phyloP scores from a whole-genome alignment of 2,797 vertebrate species.

The Spondyliosoma cantharus region DNA sequence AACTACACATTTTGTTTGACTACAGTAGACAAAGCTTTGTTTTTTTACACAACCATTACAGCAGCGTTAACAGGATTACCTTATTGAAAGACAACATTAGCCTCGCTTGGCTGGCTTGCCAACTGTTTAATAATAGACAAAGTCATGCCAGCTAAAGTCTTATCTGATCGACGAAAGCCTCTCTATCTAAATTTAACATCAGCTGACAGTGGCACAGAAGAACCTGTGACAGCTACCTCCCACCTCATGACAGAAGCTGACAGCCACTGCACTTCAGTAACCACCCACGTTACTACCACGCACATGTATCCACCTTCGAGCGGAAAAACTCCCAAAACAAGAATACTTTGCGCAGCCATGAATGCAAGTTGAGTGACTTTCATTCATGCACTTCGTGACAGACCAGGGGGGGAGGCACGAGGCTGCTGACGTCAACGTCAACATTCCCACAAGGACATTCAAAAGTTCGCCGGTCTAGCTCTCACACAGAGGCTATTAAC shows the following conservation, averaged over 20 bases:
- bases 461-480: background rate
- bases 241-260: background rate
- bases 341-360: background rate
- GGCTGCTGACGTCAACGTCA: constrained; percentile 51
- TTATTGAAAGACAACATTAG: constrained; percentile 6
- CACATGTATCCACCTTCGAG: background rate
- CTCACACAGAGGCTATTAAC: background rate
- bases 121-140: constrained; percentile 53
- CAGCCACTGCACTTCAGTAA: background rate
- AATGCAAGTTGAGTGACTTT: background rate
- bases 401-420: background rate
- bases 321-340: background rate
- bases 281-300: background rate
- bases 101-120: background rate
- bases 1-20: background rate
- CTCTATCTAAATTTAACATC: constrained; percentile 65
- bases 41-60: background rate
- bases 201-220: constrained; percentile 13
- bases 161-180: constrained; percentile 57
- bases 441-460: constrained; percentile 22
- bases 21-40: background rate
- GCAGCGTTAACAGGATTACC: constrained; percentile 9
- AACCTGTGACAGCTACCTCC: background rate
- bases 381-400: background rate
- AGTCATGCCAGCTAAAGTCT: constrained; percentile 31